Conservation (phyloP, 53 echinoderm and acorn worm genomes). For the Mesocentrotus franciscanus region DNA sequence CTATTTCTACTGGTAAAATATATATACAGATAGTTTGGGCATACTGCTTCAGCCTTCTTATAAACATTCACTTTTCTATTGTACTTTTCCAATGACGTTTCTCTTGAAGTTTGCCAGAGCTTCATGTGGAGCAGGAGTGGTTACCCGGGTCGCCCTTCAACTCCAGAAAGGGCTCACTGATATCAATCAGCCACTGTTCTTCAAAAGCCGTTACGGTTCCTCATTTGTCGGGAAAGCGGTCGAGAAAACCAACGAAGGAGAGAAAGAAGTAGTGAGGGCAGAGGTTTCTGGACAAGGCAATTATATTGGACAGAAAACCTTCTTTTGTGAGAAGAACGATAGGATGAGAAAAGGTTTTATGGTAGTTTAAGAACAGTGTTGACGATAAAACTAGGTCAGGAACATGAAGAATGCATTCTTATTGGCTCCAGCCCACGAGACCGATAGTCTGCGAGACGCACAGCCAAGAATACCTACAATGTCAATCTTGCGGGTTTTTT, state of each 20-base stretch:
- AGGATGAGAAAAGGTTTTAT: constrained; percentile 67
- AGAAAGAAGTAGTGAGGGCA: constrained; percentile 80
- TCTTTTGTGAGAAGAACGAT: constrained; percentile 79
- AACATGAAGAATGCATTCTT: too few species aligned
- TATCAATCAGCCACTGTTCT: constrained; percentile 74
- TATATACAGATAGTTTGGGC: too few species aligned
- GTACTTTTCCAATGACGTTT: too few species aligned
- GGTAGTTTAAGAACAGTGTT: not conserved
- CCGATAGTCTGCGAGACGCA: too few species aligned
- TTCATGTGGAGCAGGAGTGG: constrained; percentile 80
- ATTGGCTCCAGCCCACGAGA: too few species aligned
- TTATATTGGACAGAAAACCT: constrained; percentile 80
- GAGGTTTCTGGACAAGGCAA: constrained; percentile 80
- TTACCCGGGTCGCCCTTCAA: constrained; percentile 78
- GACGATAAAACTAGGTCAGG: too few species aligned
- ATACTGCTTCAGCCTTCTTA: too few species aligned
- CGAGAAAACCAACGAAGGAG: constrained; percentile 74
- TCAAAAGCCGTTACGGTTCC: constrained; percentile 72
- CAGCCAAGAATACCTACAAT: too few species aligned
- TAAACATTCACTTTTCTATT: too few species aligned
- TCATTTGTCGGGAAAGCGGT: constrained; percentile 72
- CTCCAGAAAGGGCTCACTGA: constrained; percentile 74
- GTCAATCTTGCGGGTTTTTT: too few species aligned
- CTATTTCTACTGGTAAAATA: too few species aligned
- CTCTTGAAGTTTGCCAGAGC: constrained; percentile 79